These are phyloP conservation scores for Tetramorium bicarinatum DNA, from an alignment of 2,888 invertebrate species.

Conservation along the genomic window DNA sequence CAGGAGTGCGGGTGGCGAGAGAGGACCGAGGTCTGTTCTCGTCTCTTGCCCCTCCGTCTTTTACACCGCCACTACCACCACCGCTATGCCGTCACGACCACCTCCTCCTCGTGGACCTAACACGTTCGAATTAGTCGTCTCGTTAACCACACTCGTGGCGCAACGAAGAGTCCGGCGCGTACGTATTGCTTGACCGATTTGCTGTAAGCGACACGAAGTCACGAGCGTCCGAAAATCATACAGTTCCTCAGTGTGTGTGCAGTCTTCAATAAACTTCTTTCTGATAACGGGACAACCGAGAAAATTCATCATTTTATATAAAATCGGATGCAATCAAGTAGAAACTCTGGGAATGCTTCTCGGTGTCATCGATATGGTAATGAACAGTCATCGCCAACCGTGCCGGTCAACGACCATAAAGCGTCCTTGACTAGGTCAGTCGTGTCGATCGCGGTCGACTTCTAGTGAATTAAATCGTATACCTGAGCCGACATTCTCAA, in stretches of 20 bases:
- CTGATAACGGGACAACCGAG: not conserved
- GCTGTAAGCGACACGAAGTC: constrained; percentile 47
- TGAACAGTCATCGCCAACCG: not conserved
- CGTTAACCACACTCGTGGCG: constrained; percentile 81
- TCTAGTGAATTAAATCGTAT: constrained; percentile 12
- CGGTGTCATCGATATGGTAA: not conserved
- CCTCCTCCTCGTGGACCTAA: constrained; percentile 74
- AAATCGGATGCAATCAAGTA: not conserved
- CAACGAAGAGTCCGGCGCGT: constrained; percentile 68
- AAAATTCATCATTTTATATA: not conserved
- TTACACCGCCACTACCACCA: constrained; percentile 63
- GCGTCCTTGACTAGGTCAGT: constrained; percentile 29
- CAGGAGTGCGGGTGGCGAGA: constrained; percentile 80
- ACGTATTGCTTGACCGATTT: constrained; percentile 60
- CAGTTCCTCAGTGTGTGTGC: constrained; percentile 29
- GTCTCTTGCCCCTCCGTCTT: constrained; percentile 66
- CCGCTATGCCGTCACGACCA: constrained; percentile 55
- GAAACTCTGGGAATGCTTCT: not conserved
- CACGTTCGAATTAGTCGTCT: constrained; percentile 84
- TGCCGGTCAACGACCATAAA: constrained; percentile 3
- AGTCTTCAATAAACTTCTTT: not conserved
- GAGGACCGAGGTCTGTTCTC: constrained; percentile 73
- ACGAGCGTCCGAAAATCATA: constrained; percentile 24
- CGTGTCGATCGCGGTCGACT: not conserved
- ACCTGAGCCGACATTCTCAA: constrained; percentile 20